Conservation (phyloP, 2,113 vertebrate species). For the Mesoclemmys tuberculata region DNA sequence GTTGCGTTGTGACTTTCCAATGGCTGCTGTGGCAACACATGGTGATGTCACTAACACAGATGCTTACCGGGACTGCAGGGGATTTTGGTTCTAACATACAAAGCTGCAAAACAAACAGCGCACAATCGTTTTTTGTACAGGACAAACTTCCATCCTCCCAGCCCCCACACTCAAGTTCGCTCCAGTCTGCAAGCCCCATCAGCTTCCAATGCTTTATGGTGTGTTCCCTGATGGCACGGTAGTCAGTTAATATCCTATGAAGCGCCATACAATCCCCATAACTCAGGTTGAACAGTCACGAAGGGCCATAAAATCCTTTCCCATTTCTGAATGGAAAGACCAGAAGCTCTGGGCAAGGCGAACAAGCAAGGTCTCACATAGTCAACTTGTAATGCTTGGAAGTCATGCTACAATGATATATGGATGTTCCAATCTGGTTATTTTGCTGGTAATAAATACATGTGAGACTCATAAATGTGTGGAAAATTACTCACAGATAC, state of each 20-base stretch:
- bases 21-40: background rate
- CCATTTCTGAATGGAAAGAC: slow-evolving; percentile 26
- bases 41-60: background rate
- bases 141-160: background rate
- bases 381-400: background rate
- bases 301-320: slow-evolving; percentile 1
- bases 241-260: background rate
- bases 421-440: slow-evolving; percentile 19
- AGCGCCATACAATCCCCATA: background rate
- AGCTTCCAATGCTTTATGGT: background rate
- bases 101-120: slow-evolving; percentile 38
- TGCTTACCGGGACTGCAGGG: background rate
- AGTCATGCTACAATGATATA: background rate
- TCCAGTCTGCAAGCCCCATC: background rate
- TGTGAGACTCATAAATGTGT: slow-evolving; percentile 42
- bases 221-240: background rate
- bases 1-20: background rate
- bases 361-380: slow-evolving; percentile 2
- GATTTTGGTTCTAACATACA: background rate
- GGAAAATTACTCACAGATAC: slow-evolving; percentile 67
- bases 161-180: background rate
- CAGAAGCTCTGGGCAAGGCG: background rate
- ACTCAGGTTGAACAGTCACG: background rate
- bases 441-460: slow-evolving; percentile 33
- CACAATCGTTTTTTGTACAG: slow-evolving; percentile 28